Percentiles rank a stretch among this genome's conserved stretches.
phyloP scores from a whole-genome alignment of 2,797 vertebrate genomes.

The Alectoris magna region DNA sequence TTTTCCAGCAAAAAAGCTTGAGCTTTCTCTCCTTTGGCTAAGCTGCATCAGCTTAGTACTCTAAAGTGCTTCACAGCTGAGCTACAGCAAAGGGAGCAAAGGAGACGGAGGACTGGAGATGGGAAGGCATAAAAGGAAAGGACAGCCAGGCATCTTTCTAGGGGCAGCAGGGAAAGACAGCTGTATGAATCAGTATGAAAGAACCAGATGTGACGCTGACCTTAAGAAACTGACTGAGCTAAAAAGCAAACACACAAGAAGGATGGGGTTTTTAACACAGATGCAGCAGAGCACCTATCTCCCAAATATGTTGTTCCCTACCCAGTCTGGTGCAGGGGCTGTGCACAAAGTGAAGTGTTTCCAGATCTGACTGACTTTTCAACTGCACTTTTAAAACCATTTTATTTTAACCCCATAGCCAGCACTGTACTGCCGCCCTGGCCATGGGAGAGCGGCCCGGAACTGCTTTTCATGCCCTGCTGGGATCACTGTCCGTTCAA shows the following conservation, averaged over 20 bases:
- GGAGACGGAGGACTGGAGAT: not conserved
- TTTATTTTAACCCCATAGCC: not conserved
- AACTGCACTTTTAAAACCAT: accelerated
- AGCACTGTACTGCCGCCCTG: not conserved
- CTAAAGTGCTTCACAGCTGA: not conserved
- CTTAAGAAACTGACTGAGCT: not conserved
- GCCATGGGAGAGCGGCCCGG: not conserved
- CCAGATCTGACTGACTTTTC: accelerated
- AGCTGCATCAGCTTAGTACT: not conserved
- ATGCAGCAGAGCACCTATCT: not conserved
- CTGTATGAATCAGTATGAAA: no score
- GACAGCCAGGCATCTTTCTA: not conserved
- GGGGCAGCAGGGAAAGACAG: not conserved
- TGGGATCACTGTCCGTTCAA: accelerated
- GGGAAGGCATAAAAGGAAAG: not conserved
- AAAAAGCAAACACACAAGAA: not conserved
- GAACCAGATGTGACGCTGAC: accelerated
- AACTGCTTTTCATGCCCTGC: not conserved
- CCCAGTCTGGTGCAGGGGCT: accelerated
- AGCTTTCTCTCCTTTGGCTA: not conserved
- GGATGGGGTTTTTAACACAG: not conserved
- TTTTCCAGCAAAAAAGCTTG: accelerated
- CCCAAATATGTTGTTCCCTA: accelerated
- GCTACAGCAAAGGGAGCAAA: not conserved
- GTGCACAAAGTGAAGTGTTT: accelerated